Evolutionary conservation across 2,113 vertebrate genomes (phyloP).

Genomic region (Carassius auratus): DNA sequence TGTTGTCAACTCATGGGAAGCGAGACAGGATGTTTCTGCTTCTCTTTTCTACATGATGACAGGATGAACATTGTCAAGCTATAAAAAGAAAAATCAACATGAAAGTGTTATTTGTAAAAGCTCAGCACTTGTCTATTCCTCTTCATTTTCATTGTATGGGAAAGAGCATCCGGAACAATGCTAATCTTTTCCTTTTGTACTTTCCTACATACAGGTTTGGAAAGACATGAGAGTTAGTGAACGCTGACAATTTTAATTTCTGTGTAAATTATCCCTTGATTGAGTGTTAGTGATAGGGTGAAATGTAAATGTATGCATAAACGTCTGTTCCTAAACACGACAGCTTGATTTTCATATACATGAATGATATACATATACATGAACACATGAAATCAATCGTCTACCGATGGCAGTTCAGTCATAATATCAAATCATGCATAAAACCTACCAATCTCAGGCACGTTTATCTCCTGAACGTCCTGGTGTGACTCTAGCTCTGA

Average conservation of each 20-base stretch:
- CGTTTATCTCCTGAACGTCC: conserved; percentile 61
- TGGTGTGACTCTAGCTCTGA: conserved; percentile 74
- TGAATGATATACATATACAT: conserved; percentile 1
- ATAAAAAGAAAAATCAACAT: neutral
- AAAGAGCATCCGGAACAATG: neutral
- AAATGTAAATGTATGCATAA: conserved; percentile 24
- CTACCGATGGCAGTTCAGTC: neutral
- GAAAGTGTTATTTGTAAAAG: neutral
- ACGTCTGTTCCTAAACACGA: neutral
- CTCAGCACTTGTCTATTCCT: neutral
- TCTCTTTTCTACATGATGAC: neutral
- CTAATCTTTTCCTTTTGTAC: conserved; percentile 3
- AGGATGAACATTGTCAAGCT: neutral
- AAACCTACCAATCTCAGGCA: conserved; percentile 65
- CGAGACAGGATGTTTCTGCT: neutral
- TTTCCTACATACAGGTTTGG: neutral
- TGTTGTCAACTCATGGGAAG: too few species aligned
- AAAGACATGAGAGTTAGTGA: neutral
- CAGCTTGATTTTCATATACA: conserved; percentile 1
- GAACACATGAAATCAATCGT: conserved; percentile 2
- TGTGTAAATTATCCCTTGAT: neutral
- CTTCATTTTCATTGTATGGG: neutral
- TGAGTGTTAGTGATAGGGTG: neutral
- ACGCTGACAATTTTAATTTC: neutral
- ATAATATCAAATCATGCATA: conserved; percentile 19